Evolutionary conservation across 2,888 invertebrate species (phyloP), one percentile per base, ranked within the genome.

Genomic region (Smittia aterrima): DNA sequence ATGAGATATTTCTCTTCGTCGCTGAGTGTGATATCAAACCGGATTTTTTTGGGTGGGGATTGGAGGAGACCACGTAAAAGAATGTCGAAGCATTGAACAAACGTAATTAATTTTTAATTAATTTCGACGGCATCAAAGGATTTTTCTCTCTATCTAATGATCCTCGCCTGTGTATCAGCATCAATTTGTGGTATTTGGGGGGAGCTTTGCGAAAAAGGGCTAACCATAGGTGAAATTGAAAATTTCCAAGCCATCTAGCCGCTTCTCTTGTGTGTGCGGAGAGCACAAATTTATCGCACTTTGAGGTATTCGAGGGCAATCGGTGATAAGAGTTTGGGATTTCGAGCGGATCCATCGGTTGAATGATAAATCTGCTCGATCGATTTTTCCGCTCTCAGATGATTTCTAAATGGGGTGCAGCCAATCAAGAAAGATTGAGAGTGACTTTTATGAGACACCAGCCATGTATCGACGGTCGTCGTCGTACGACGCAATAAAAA

Each of bases 31-130:
- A n/a, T n/a, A n/a, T n/a, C n/a, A 18, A 47, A 18, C 47, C 18
- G 1, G 16, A 47, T n/a, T n/a, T n/a, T n/a, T n/a, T n/a, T n/a
- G n/a, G 47, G 16, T 47, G 1, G n/a, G 4, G 47, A 16, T n/a
- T 1, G 9, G n/a, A 47, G 47, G 1, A 13, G n/a, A 24, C 13
- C 22, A 58, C n/a, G n/a, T n/a, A 47, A 47, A 47, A 47, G 11
- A 47, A 47, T 41, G 22, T n/a, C 24, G 67, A 24, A 1, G 18
- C n/a, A 16, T 1, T n/a, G 22, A 38, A 4, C 66, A 66, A 66
- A 66, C 66, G 38, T 68, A 68, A 68, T 68, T 68, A 68, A 47
- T 68, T 68, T 68, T 68, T 41, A 68, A 68, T 68, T 68, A 68
- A 68, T 68, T 68, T 68, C 22, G 16, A 11, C 47, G n/a, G 47